A percentile compares a stretch with the other conserved stretches of the same genome.
Evolutionary conservation across 2,113 vertebrate species (phyloP).

Genomic region (Cercocebus atys): DNA sequence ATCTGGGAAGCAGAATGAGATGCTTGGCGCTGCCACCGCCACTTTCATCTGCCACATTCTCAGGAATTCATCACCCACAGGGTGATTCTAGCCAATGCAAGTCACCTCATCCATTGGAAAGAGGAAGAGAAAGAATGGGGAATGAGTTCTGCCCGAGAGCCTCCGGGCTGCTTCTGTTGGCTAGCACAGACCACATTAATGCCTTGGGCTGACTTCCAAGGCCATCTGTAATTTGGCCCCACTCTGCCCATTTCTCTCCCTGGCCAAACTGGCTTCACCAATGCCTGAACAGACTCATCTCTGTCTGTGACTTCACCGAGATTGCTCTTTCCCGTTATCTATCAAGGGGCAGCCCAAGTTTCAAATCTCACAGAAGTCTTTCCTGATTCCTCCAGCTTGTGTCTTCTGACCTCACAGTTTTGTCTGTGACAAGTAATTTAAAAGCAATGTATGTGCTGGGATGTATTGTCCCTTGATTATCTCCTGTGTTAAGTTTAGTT

Average conservation of each 20-base stretch:
- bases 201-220: background rate
- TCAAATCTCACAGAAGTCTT: background rate
- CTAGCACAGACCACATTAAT: background rate
- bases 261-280: background rate
- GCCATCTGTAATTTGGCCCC: background rate
- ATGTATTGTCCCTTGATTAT: background rate
- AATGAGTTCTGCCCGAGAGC: background rate
- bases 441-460: background rate
- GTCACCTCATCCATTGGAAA: background rate
- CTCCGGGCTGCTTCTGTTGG: background rate
- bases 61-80: background rate
- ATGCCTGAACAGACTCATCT: background rate
- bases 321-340: background rate
- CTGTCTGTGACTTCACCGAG: background rate
- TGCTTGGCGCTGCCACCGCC: background rate
- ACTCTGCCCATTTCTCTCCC: background rate
- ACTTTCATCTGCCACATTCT: background rate
- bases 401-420: background rate
- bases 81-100: background rate
- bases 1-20: slow-evolving; percentile 22
- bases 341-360: background rate
- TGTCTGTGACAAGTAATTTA: background rate
- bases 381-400: background rate
- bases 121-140: background rate
- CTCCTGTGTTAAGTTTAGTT: background rate